Conservation (phyloP, 2,113 vertebrate genomes). For the Callospermophilus lateralis region DNA sequence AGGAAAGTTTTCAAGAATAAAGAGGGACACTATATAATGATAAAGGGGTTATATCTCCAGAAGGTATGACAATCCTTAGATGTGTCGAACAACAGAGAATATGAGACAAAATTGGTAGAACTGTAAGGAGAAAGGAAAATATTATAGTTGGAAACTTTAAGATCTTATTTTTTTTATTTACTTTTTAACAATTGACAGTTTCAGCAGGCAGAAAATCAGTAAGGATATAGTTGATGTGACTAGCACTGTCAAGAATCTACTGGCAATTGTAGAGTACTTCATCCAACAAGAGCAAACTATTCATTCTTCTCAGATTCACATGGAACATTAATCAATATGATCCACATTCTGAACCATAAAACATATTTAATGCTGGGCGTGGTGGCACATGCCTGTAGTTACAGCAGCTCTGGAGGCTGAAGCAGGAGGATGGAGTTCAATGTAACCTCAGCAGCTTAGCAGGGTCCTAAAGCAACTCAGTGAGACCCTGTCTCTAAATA, state of each 20-base stretch:
- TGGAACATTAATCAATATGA: not conserved
- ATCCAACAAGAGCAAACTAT: not conserved
- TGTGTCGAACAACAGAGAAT: too few relatives aligned
- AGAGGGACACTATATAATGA: not conserved
- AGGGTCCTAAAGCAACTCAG: too few relatives aligned
- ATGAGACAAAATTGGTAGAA: not conserved
- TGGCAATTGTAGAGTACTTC: not conserved
- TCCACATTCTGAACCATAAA: not conserved
- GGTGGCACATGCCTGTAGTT: too few relatives aligned
- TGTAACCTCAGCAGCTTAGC: too few relatives aligned
- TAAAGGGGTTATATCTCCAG: not conserved
- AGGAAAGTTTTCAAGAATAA: not conserved
- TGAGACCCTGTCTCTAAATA: too few relatives aligned
- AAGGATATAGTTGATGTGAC: slow-evolving; percentile 24
- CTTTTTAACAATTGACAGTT: slow-evolving; percentile 3
- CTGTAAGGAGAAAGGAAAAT: not conserved
- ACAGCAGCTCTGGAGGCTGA: too few relatives aligned
- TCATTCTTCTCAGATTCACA: not conserved
- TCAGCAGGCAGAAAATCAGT: not conserved
- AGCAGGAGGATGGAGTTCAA: too few relatives aligned
- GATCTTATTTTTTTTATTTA: not conserved
- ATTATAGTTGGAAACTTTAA: not conserved
- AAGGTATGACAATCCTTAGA: not conserved
- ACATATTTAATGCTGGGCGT: not conserved
- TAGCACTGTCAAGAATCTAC: not conserved